A percentile compares a stretch with the other conserved stretches of the same genome.
Evolutionary conservation across 2,888 invertebrate genomes (phyloP).

Genomic region (Eupithecia tripunctaria): DNA sequence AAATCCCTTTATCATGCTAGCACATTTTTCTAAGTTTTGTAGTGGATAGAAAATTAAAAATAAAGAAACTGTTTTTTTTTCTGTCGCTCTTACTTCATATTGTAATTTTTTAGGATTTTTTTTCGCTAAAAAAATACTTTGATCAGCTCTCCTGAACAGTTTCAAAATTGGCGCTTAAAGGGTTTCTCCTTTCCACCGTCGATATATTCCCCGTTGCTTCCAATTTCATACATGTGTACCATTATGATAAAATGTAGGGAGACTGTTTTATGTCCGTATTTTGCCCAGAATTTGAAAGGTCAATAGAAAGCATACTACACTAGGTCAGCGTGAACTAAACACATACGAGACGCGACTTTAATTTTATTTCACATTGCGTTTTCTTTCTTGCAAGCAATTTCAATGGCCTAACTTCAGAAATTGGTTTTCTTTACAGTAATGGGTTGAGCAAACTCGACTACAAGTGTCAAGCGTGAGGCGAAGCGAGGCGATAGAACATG

Average conservation of each 20-base stretch:
- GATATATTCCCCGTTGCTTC: neutral
- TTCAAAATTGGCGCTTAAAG: too few relatives aligned
- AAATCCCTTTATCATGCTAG: too few relatives aligned
- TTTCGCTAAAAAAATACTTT: too few relatives aligned
- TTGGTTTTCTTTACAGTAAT: constrained; percentile 62
- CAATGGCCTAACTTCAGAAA: neutral
- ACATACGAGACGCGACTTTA: neutral
- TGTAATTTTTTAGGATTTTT: too few relatives aligned
- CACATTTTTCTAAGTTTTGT: too few relatives aligned
- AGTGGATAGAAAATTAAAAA: too few relatives aligned
- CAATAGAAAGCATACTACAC: neutral
- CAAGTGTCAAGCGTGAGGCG: constrained; percentile 65
- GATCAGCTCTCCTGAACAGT: too few relatives aligned
- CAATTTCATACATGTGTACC: neutral
- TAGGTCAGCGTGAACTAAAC: neutral
- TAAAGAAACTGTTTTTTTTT: too few relatives aligned
- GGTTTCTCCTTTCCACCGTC: too few relatives aligned
- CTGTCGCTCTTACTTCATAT: too few relatives aligned
- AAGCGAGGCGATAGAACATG: neutral
- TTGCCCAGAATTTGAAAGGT: neutral
- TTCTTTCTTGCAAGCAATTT: neutral
- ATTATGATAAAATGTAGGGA: too few relatives aligned
- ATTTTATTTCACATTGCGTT: neutral
- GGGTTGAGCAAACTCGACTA: constrained; percentile 74
- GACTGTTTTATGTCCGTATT: too few relatives aligned